Evolutionary conservation across 2,797 vertebrate species (phyloP), one percentile per base, ranked within the genome.

Genomic region (Rachycentron canadum): DNA sequence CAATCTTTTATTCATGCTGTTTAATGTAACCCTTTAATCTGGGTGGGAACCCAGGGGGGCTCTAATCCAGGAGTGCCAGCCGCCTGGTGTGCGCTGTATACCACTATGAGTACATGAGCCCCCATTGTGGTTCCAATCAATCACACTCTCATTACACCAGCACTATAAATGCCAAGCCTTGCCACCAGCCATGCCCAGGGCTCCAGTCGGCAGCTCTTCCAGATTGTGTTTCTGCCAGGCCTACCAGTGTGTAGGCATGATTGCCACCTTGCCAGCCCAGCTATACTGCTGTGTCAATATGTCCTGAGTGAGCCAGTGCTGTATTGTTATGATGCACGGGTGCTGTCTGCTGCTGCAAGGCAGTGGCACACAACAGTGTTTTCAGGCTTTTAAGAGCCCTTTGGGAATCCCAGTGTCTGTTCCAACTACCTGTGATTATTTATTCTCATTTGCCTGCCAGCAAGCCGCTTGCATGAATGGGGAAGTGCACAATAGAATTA

Each of bases 11-110:
- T 96, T 94, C 94, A 92, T 91, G 92, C 88, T 92, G 79, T 95
- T 95, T 94, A 96, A 94, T 96, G 94, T 93, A 93, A 91, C 89
- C 86, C 88, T 93, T 95, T 95, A 96, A 96, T 95, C 95, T 96
- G 94, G 95, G 93, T 93, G 90, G 94, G 89, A 92, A 93, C 95
- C 94, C 92, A 76, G 80, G 92, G 93, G 92, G 91, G 86, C 84
- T 90, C 89, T 92, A 96, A 95, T 94, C 93, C 92, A 93, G 86
- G 93, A 94, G 88, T 75, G 84, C 83, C 81, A 81, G 79, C 82
- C 53, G 76, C 85, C 50, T 86, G 89, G 66, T 79, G 86, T 86
- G 81, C 62, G 85, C 85, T 92, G 83, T 86, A 56, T 56, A 79
- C 80, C 73, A 60, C 90, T 88, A 68, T 61, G 86, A 90, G 88